Base-by-base conservation (phyloP, 1,140 invertebrate genomes). In the Drosophila tropicalis region DNA sequence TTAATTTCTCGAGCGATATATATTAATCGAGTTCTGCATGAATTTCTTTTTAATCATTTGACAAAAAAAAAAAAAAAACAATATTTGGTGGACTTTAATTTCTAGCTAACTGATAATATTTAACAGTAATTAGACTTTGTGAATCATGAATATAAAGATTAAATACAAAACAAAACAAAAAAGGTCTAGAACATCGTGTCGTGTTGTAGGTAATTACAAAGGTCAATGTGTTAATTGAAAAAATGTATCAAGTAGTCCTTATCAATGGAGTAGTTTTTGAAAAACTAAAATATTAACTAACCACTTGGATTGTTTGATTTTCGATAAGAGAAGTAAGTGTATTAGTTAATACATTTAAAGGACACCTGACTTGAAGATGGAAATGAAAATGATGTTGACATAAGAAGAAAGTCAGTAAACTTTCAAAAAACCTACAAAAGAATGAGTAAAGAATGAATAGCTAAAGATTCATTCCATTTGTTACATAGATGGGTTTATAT, bases 71-170 rank as follows among this genome's bases (percentile, higher is more conserved):
- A 22, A 22, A 22, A 22, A 41, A n/a, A 17, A 36, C 34, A 5
- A 17, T 47, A 19, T 62, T 66, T 74, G 51, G 61, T 57, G 47
- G 68, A 67, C 68, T 75, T 74, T 75, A 58, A 39, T 58, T 58
- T 36, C 15, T 19, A 67, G 62, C 68, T 71, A 75, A 71, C 68
- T 75, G 72, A 75, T 75, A 75, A 75, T 71, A 67, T 44, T 32
- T 51, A 58, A 15, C 40, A 34, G 63, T 75, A 75, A 71, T 75
- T 67, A 55, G 62, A 65, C 72, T 70, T 65, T 65, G 68, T 63
- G 56, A 58, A 58, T 58, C 56, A 58, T 58, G 32, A 10, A 39
- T 58, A 36, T 58, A 36, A 32, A 58, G 56, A 58, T 58, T 58
- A 58, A 36, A 36, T 3, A 36, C 1, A 29, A 55, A 13, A 9